Conservation (phyloP, 35 echinoderm and acorn worm species). For the Amphiura filiformis region DNA sequence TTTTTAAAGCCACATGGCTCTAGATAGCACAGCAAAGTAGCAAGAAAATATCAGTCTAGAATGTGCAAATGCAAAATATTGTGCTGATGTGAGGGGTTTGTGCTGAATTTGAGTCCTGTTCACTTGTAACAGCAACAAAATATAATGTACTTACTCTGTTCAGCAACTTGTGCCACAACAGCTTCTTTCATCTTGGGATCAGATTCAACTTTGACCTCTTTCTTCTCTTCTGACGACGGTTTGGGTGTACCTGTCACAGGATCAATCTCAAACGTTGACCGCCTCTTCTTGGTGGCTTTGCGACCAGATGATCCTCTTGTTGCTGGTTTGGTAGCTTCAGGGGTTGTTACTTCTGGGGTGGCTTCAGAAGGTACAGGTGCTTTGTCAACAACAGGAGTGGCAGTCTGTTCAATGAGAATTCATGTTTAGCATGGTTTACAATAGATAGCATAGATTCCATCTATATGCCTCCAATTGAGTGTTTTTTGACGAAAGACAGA, state of each 20-base stretch:
- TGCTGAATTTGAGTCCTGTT: no score
- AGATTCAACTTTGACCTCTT: background rate
- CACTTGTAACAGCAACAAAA: no score
- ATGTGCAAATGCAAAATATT: no score
- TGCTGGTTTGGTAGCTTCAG: background rate
- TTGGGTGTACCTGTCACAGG: background rate
- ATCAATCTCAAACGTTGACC: constrained; percentile 41
- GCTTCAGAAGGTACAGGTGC: background rate
- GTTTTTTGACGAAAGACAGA: no score
- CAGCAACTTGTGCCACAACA: constrained; percentile 38
- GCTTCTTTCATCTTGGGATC: constrained; percentile 36
- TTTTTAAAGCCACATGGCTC: no score
- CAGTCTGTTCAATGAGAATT: background rate
- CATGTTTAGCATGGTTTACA: no score
- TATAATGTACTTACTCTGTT: constrained; percentile 53
- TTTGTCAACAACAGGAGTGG: constrained; percentile 2
- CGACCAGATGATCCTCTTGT: constrained; percentile 5
- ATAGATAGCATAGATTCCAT: no score
- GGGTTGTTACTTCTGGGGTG: background rate
- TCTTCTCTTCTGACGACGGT: constrained; percentile 6
- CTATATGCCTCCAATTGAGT: no score
- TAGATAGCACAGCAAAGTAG: no score
- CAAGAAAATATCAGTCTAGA: no score
- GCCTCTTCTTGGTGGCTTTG: background rate
- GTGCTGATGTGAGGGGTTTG: no score